phyloP scores from a whole-genome alignment of 2,113 vertebrate genomes.

The Ibidorhyncha struthersii region DNA sequence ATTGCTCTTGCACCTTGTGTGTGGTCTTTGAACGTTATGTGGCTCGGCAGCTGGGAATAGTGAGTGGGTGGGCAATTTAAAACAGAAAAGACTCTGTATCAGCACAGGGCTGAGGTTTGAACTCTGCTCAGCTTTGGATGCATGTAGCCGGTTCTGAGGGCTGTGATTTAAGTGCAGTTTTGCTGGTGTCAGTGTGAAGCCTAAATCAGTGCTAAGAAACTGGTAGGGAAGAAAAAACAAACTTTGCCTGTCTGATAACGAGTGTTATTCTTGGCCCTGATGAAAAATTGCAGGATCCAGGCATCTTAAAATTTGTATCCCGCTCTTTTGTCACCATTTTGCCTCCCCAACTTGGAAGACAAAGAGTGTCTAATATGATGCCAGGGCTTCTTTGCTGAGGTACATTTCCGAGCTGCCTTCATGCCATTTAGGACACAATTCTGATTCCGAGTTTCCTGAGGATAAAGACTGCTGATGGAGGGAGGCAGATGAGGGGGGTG shows the following conservation, averaged over 20 bases:
- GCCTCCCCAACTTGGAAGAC: not conserved
- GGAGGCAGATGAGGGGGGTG: not conserved
- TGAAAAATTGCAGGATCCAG: not conserved
- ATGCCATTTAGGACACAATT: not conserved
- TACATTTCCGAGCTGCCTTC: not conserved
- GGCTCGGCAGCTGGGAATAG: slow-evolving; percentile 76
- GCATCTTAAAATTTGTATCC: not conserved
- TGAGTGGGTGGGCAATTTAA: slow-evolving; percentile 71
- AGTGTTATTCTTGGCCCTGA: not conserved
- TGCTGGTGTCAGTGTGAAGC: slow-evolving; percentile 43
- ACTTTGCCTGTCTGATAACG: not conserved
- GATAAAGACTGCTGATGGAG: not conserved
- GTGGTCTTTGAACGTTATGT: slow-evolving; percentile 76
- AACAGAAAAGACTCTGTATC: slow-evolving; percentile 73
- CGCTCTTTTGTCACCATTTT: not conserved
- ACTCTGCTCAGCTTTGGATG: slow-evolving; percentile 70
- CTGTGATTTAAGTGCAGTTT: slow-evolving; percentile 59
- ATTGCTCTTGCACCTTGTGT: slow-evolving; percentile 75
- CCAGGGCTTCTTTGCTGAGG: not conserved
- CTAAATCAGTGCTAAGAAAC: slow-evolving; percentile 28
- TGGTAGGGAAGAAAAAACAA: slow-evolving; percentile 15
- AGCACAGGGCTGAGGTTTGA: slow-evolving; percentile 71
- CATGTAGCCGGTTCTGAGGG: slow-evolving; percentile 54
- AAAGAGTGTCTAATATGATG: not conserved
- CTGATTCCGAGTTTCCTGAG: not conserved